Evolutionary conservation across 1,140 invertebrate species (phyloP).

Genomic region (Brachionus koreanus): DNA sequence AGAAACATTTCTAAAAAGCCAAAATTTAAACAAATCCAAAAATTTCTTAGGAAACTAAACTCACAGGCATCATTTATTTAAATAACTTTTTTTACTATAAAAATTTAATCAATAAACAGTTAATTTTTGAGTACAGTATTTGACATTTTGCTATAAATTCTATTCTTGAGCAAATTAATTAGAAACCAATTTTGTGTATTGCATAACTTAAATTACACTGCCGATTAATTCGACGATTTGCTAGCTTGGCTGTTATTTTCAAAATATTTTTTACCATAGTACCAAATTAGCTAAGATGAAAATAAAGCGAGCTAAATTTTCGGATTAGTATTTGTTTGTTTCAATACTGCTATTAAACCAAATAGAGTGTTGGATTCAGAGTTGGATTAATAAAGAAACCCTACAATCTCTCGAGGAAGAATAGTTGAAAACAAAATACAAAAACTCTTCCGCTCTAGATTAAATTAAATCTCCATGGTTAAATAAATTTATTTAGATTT

Average conservation of each 20-base stretch:
- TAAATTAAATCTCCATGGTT: constrained; percentile 3
- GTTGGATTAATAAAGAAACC: neutral
- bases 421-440: neutral
- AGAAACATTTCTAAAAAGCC: neutral
- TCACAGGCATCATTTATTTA: neutral
- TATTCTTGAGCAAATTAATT: neutral
- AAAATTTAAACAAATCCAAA: neutral
- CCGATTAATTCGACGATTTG: neutral
- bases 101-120: neutral
- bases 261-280: neutral
- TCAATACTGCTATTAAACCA: neutral
- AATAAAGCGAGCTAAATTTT: neutral
- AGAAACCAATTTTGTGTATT: neutral
- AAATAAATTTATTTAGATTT: neutral
- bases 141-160: neutral
- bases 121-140: neutral
- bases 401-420: neutral
- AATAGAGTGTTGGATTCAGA: neutral
- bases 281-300: neutral
- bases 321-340: neutral
- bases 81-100: neutral
- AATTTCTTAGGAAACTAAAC: constrained; percentile 8
- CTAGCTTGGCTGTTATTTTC: neutral
- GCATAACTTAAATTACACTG: neutral
- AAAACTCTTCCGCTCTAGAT: neutral